These are phyloP conservation scores for Aphelinus certus DNA, from an alignment of 1,140 invertebrate genomes.

Conservation along the genomic window DNA sequence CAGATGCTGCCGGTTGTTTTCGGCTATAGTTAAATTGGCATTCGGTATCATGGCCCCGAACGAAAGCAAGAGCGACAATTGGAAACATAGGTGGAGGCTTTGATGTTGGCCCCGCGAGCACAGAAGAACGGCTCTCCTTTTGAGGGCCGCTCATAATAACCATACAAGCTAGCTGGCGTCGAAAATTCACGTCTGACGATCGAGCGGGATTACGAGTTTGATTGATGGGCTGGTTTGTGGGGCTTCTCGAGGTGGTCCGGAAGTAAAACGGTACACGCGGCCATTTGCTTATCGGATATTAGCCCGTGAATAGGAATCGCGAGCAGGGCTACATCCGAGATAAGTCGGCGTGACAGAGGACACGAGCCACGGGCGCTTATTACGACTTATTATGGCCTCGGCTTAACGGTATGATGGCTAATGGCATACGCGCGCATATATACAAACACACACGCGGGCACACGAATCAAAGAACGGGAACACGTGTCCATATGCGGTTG, in stretches of 20 bases:
- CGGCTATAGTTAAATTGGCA: no score
- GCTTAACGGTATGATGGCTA: not conserved
- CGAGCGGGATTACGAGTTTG: slow-evolving; percentile 49
- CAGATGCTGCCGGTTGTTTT: no score
- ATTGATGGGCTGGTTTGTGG: slow-evolving; percentile 53
- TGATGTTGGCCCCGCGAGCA: no score
- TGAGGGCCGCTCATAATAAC: slow-evolving; percentile 16
- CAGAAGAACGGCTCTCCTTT: slow-evolving; percentile 12
- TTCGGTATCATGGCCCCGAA: no score
- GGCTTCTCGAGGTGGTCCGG: not conserved
- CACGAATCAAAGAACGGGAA: not conserved
- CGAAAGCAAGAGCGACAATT: no score
- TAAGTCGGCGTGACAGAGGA: slow-evolving; percentile 41
- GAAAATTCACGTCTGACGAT: slow-evolving; percentile 24
- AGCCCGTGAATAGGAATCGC: slow-evolving; percentile 10
- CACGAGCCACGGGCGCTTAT: slow-evolving; percentile 36
- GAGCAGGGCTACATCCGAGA: slow-evolving; percentile 9
- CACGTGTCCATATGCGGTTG: no score
- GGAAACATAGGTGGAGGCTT: no score
- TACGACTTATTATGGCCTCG: slow-evolving; percentile 11
- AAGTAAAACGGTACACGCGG: slow-evolving; percentile 34
- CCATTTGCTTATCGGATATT: slow-evolving; percentile 51
- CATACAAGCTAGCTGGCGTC: slow-evolving; percentile 1
- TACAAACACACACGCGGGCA: no score
- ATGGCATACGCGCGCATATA: not conserved